Evolutionary conservation across 2,888 invertebrate genomes (phyloP).

Genomic region (Imbricaverruca yamaguchii): DNA sequence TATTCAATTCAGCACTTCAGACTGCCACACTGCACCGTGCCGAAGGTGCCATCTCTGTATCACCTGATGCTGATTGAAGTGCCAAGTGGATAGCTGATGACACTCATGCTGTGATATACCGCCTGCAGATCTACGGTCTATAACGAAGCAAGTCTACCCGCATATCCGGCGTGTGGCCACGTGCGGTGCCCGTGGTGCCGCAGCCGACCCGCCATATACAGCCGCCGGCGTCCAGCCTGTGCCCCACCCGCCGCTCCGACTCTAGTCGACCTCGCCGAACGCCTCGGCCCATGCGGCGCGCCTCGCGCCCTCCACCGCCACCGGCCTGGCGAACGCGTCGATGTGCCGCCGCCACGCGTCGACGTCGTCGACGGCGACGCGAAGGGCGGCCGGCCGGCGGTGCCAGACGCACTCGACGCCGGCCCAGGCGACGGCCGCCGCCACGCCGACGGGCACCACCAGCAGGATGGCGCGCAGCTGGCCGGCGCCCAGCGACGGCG

Average conservation of each 20-base stretch:
- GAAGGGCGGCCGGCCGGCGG: background rate
- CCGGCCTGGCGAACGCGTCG: background rate
- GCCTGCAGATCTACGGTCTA: no score
- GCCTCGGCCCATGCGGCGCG: background rate
- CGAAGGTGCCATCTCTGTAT: no score
- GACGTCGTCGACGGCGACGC: background rate
- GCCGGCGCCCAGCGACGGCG: slow-evolving; percentile 12
- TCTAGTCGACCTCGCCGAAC: background rate
- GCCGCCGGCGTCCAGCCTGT: no score
- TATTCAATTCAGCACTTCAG: no score
- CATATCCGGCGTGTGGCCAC: no score
- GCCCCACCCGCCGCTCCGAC: background rate
- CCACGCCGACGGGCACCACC: slow-evolving; percentile 4
- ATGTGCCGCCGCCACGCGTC: background rate
- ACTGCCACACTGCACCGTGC: no score
- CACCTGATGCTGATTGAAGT: no score
- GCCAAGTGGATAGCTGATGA: no score
- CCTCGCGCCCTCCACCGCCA: background rate
- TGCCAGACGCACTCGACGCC: background rate
- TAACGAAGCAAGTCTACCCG: no score
- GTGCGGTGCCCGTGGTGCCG: no score
- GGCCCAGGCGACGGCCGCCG: background rate
- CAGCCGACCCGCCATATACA: no score
- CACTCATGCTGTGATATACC: no score
- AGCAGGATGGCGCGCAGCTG: slow-evolving; percentile 16